These are phyloP conservation scores for Mythimna lalbum DNA, from an alignment of 2,888 invertebrate species.

Conservation along the genomic window DNA sequence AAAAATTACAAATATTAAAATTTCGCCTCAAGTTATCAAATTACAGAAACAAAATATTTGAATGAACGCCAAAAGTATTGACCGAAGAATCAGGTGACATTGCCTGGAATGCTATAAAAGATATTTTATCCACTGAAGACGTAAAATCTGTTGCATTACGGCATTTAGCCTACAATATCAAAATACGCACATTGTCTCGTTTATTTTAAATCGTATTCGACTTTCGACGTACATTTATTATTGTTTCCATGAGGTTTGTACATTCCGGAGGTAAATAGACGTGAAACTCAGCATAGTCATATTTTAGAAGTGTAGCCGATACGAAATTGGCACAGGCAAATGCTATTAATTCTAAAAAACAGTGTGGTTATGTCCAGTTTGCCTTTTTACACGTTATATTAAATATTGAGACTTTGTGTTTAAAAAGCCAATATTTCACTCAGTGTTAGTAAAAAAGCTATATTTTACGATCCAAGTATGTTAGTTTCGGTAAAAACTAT, in stretches of 20 bases:
- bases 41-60: slow-evolving; percentile 26
- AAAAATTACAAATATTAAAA: not conserved
- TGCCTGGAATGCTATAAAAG: not conserved
- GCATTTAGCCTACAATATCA: slow-evolving; percentile 11
- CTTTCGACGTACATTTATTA: slow-evolving; percentile 8
- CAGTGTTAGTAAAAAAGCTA: not conserved
- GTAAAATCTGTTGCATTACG: slow-evolving; percentile 9
- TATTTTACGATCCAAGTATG: not conserved
- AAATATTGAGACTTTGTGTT: not conserved
- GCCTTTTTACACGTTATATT: not conserved
- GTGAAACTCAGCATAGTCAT: not conserved
- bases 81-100: slow-evolving; percentile 4
- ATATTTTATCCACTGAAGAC: slow-evolving; percentile 11
- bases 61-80: slow-evolving; percentile 16
- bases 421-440: slow-evolving; percentile 11
- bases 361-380: not conserved
- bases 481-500: slow-evolving; percentile 7
- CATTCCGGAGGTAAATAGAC: slow-evolving; percentile 24
- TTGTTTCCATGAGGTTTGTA: slow-evolving; percentile 27
- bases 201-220: slow-evolving; percentile 47
- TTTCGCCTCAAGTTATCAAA: not conserved
- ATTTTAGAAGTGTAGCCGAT: not conserved
- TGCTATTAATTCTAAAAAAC: not conserved
- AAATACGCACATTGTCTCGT: slow-evolving; percentile 32
- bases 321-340: slow-evolving; percentile 13